Evolutionary conservation across 2,888 invertebrate genomes (phyloP), one percentile per base, ranked within the genome.

Genomic region (Dromius quadrimaculatus): DNA sequence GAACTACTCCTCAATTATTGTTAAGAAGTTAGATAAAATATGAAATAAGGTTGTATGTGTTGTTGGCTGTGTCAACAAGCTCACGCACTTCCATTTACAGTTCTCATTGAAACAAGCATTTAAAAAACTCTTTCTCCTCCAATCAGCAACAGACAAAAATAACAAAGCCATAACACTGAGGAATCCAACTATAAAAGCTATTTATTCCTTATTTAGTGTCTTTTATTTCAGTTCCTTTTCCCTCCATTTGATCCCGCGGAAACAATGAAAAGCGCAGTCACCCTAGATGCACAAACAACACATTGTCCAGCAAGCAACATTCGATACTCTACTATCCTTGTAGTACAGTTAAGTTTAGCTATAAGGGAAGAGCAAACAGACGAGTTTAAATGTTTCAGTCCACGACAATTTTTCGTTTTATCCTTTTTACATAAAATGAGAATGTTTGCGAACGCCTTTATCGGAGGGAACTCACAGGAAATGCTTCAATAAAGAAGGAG

Each of bases 261-360:
- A 47, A 47, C 47, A 47, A 47, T 47, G 47, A 47, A 47, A 47
- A 47, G 47, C 23, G 23, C 47, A 47, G 47, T 47, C 47, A 47
- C 47, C 47, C 47, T 47, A n/a, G 23, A 20, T 11, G 15, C 41
- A 47, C 47, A 47, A 47, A 47, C 47, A 47, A 45, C 13, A 47
- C 47, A 47, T 13, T 11, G 22, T n/a, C 23, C 47, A 47, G 47
- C 11, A 20, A 47, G 47, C 11, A 47, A 22, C 47, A 47, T 47
- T 47, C 47, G 23, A 47, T 47, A 47, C 47, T n/a, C n/a, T 0
- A 8, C 47, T 22, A 45, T 45, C 17, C 23, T 23, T n/a, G 1
- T 15, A 6, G 9, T 20, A 47, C 45, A 20, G 9, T 36, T 19
- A 13, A 11, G 47, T 47, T 23, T 23, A 47, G 47, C 47, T 22